Conservation (phyloP, 2,888 invertebrate genomes). For the Acanthosepion lycidas region DNA sequence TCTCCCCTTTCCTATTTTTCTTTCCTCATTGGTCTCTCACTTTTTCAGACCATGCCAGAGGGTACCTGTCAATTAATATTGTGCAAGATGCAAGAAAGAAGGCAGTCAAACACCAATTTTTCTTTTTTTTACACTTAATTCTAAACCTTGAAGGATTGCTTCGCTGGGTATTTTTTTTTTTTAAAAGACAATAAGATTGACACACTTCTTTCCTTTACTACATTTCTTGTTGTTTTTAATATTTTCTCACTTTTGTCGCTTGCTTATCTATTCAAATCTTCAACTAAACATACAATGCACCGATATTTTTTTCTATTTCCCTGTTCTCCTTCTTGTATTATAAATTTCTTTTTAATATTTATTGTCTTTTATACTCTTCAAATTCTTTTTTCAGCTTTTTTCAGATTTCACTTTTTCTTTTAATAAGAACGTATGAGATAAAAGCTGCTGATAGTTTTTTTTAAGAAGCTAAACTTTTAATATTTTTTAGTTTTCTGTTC, state of each 20-base stretch:
- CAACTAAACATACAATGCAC: not conserved
- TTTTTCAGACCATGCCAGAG: not conserved
- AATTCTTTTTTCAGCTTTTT: no score
- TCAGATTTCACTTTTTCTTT: not conserved
- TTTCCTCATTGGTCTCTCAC: not conserved
- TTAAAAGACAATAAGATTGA: not conserved
- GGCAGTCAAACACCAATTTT: not conserved
- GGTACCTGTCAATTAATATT: conserved; percentile 1
- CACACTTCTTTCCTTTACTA: not conserved
- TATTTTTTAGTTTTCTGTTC: not conserved
- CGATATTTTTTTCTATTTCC: not conserved
- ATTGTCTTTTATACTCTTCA: not conserved
- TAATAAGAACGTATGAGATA: not conserved
- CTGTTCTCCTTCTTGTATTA: no score
- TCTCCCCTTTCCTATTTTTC: not conserved
- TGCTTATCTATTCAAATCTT: not conserved
- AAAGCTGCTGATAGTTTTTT: not conserved
- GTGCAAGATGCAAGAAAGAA: not conserved
- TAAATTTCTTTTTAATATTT: not conserved
- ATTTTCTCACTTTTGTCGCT: not conserved
- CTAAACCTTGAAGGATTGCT: not conserved
- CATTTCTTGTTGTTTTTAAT: not conserved
- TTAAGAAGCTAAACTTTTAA: not conserved
- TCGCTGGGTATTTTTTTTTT: not conserved
- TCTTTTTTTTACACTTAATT: not conserved